Percentiles rank a stretch among this genome's conserved stretches.
These are phyloP conservation scores for Panzeria rudis DNA, from an alignment of 2,888 invertebrate genomes.

Conservation along the genomic window DNA sequence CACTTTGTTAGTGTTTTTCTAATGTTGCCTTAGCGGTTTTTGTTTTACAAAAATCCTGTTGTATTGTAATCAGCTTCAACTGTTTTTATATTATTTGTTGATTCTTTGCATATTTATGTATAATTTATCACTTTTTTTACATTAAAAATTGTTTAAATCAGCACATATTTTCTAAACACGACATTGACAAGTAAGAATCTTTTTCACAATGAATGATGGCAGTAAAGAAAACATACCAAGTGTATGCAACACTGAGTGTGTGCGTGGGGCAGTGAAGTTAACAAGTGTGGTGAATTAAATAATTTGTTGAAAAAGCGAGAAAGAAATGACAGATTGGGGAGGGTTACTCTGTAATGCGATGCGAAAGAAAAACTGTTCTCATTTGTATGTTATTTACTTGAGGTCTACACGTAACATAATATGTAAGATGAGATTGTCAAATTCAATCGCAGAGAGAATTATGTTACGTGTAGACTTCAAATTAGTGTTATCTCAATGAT, in stretches of 20 bases:
- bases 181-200: constrained; percentile 63
- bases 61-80: not conserved
- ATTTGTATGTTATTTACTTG: too few species aligned
- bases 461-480: too few species aligned
- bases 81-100: not conserved
- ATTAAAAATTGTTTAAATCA: constrained; percentile 56
- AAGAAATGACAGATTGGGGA: too few species aligned
- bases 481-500: too few species aligned
- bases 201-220: constrained; percentile 36
- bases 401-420: too few species aligned
- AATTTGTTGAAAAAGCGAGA: not conserved
- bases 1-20: constrained; percentile 58
- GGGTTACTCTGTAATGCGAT: too few species aligned
- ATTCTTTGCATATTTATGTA: not conserved
- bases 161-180: constrained; percentile 58
- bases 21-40: constrained; percentile 16
- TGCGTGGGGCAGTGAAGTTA: not conserved
- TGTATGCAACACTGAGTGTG: constrained; percentile 44
- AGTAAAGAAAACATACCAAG: constrained; percentile 31
- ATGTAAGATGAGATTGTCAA: too few species aligned
- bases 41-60: not conserved
- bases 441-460: too few species aligned
- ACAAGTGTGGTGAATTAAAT: constrained; percentile 11
- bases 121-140: not conserved
- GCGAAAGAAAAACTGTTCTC: too few species aligned